Evolutionary conservation across 2,888 invertebrate species (phyloP), one percentile per base, ranked within the genome.

Genomic region (Lochmaea capreae): DNA sequence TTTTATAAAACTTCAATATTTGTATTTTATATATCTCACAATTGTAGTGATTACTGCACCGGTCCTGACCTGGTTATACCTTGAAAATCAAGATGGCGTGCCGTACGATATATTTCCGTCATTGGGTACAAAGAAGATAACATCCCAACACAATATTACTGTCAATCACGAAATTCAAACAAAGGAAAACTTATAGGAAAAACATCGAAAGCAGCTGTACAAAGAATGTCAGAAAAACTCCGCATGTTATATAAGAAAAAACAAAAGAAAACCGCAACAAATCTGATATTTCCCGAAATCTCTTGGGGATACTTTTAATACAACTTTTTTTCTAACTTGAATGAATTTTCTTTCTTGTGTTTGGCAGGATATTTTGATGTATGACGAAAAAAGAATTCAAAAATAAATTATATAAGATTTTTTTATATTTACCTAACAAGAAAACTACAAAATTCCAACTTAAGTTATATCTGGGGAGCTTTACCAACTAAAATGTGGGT

Each of bases 141-240:
- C 16, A 43, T 10, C 62, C 18, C 18, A 33, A 49, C 46, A 67
- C 67, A 67, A 67, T 67, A 59, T 59, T 42, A 22, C 59, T 59
- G 67, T 67, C 67, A 67, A 67, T 67, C 67, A 67, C 22, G 22
- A 18, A 8, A 46, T 59, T 26, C 67, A 26, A 46, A 67, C 67
- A 67, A 67, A 67, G 67, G n/a, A n/a, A 33, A 61, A 39, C 61
- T 61, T 61, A 61, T 61, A 61, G 61, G 66, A 67, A 67, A 67
- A 67, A 67, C 67, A 42, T 58, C 67, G 58, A 67, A 67, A n/a
- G 67, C 67, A 67, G 46, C 62, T 42, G 62, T 42, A 42, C 62
- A 43, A 63, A 63, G 43, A 63, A 63, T 42, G 43, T 63, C 67
- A 59, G 58, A 57, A 59, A 67, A 67, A 67, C 39, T 59, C 46